phyloP scores from a whole-genome alignment of 2,888 invertebrate species.

The Dorcus hopei region DNA sequence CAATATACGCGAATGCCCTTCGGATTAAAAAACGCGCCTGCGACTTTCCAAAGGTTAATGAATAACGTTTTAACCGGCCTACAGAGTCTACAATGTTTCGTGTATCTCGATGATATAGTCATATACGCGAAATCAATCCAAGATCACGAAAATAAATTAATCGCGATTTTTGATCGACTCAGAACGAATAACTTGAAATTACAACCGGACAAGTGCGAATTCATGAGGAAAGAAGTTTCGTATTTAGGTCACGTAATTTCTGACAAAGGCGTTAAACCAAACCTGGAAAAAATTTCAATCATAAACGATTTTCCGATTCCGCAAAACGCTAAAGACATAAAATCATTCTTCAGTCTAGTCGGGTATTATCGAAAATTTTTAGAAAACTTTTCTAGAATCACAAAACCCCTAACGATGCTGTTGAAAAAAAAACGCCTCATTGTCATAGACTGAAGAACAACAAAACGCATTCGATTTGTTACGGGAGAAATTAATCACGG shows the following conservation, averaged over 20 bases:
- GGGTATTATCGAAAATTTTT: no score
- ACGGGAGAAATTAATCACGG: no score
- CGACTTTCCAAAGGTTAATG: conserved; percentile 35
- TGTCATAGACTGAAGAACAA: no score
- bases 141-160: neutral
- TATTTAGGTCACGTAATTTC: conserved; percentile 32
- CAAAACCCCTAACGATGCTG: no score
- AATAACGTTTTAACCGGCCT: conserved; percentile 29
- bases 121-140: conserved; percentile 19
- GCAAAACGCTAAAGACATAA: no score
- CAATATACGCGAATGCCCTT: conserved; percentile 37
- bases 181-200: conserved; percentile 28
- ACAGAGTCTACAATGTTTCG: conserved; percentile 30
- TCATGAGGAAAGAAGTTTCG: conserved; percentile 27
- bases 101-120: conserved; percentile 41
- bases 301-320: no score
- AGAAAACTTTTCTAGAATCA: no score
- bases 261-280: conserved; percentile 29
- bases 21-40: conserved; percentile 33
- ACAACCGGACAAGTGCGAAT: conserved; percentile 35
- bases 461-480: no score
- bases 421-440: no score
- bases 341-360: no score
- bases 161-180: conserved; percentile 23
- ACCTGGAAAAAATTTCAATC: no score